Percentiles rank a stretch among this genome's conserved stretches.
Evolutionary conservation across 2,113 vertebrate species (phyloP).

Genomic region (Dryoscopus gambensis): DNA sequence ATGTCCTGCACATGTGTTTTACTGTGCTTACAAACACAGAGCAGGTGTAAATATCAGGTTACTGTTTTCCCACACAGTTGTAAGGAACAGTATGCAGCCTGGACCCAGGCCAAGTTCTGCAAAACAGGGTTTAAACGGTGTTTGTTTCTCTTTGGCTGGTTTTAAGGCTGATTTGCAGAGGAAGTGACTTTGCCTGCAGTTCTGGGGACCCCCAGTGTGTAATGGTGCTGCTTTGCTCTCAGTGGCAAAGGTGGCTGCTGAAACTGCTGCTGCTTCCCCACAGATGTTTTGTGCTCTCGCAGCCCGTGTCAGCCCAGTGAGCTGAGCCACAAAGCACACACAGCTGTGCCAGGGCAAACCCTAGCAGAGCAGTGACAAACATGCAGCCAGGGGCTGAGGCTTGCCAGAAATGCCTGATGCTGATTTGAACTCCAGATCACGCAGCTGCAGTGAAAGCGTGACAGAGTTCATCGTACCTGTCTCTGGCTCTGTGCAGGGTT

Average conservation of each 20-base stretch:
- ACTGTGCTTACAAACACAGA: not conserved
- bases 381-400: not conserved
- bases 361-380: not conserved
- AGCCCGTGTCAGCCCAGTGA: fast-evolving
- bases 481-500: not conserved
- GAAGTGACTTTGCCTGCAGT: not conserved
- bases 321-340: not conserved
- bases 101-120: not conserved
- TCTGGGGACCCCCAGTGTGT: not conserved
- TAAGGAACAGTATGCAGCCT: not conserved
- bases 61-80: not conserved
- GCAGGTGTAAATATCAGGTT: conserved; percentile 6
- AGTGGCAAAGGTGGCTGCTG: not conserved
- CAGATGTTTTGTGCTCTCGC: not conserved
- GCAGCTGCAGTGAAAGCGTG: not conserved
- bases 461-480: fast-evolving
- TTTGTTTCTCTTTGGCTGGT: not conserved
- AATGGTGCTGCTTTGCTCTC: not conserved
- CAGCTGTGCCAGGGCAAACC: not conserved
- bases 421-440: not conserved
- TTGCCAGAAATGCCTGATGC: not conserved
- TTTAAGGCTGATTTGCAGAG: not conserved
- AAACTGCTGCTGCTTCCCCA: not conserved
- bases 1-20: not conserved
- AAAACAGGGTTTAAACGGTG: not conserved